These are phyloP conservation scores for Periophthalmus modestus DNA, from an alignment of 2,113 vertebrate genomes.

Conservation along the genomic window DNA sequence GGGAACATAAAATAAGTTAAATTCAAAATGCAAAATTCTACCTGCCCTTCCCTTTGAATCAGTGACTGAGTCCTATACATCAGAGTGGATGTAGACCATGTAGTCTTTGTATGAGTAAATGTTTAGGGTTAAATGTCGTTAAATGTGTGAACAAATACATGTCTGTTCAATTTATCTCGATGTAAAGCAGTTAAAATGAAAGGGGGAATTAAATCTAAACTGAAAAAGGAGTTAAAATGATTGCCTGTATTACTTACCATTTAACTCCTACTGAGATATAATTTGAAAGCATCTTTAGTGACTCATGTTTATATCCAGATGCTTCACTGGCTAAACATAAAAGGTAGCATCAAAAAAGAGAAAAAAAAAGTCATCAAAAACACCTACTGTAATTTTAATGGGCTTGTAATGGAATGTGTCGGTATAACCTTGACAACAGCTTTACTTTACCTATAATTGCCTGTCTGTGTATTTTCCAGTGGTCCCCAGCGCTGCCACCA, in stretches of 20 bases:
- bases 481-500: slow-evolving; percentile 94
- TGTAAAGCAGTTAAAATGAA: no score
- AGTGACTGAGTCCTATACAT: no score
- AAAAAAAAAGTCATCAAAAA: not conserved
- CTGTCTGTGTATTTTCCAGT: slow-evolving; percentile 69
- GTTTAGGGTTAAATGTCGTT: not conserved
- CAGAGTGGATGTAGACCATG: not conserved
- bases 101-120: not conserved
- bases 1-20: no score
- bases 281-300: not conserved
- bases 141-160: not conserved
- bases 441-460: slow-evolving; percentile 2
- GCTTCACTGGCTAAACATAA: not conserved
- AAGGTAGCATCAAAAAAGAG: not conserved
- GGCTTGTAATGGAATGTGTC: not conserved
- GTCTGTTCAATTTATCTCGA: not conserved
- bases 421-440: not conserved
- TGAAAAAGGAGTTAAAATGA: not conserved
- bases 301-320: not conserved
- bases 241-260: not conserved
- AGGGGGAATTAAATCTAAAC: not conserved
- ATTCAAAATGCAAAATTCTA: no score
- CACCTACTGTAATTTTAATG: not conserved
- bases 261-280: not conserved
- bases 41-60: no score